phyloP scores from a whole-genome alignment of 1,140 invertebrate genomes.

The Arctopsyche grandis region DNA sequence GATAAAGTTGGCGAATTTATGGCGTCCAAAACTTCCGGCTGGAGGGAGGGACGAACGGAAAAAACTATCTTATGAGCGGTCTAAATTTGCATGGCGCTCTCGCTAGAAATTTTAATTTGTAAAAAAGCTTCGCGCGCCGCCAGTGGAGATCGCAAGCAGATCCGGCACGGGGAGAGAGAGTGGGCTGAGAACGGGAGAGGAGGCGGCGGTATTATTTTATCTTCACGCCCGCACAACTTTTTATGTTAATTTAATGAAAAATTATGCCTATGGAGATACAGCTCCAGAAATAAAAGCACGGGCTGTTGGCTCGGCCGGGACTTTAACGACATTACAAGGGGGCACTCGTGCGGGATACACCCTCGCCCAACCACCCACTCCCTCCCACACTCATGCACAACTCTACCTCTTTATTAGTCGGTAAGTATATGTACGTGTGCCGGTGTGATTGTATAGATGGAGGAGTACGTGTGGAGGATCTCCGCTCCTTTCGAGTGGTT shows the following conservation, averaged over 20 bases:
- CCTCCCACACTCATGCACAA: not conserved
- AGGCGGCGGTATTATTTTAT: constrained; percentile 53
- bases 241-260: constrained; percentile 56
- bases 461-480: not conserved
- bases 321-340: constrained; percentile 55
- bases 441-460: not conserved
- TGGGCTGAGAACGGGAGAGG: not conserved
- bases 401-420: not conserved
- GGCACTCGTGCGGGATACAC: constrained; percentile 50
- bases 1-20: not conserved
- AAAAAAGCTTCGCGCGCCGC: constrained; percentile 21
- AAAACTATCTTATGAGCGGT: not conserved
- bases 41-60: not conserved
- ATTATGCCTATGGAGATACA: constrained; percentile 55
- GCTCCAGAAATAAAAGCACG: constrained; percentile 54
- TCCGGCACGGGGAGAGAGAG: constrained; percentile 1
- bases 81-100: too few relatives aligned
- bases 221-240: constrained; percentile 56
- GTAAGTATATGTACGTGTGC: not conserved
- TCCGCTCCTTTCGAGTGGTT: constrained; percentile 16
- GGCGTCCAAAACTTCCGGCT: not conserved
- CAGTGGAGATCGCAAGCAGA: constrained; percentile 22
- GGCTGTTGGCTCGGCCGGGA: constrained; percentile 52
- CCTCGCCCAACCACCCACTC: constrained; percentile 4
- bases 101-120: constrained; percentile 7